Conservation (phyloP, 2,797 vertebrate genomes). For the Fistularia commersonii region DNA sequence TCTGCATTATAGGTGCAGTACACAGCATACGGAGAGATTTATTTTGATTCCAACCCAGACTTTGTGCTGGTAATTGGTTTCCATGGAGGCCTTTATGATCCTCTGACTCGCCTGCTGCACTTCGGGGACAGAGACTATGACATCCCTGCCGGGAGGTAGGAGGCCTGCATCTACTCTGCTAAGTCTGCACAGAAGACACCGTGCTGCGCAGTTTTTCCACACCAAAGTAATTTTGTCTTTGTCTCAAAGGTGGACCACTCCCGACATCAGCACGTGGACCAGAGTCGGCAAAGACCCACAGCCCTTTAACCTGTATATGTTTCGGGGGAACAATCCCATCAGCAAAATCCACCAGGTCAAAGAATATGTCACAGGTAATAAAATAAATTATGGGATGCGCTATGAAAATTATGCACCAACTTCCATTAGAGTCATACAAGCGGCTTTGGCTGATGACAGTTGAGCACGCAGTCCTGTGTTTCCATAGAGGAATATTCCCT, state of each 20-base stretch:
- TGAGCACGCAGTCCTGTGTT: too few species aligned
- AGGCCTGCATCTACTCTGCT: background rate
- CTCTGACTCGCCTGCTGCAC: conserved; percentile 92
- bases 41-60: conserved; percentile 97
- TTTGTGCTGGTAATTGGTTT: conserved; percentile 96
- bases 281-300: conserved; percentile 90
- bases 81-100: conserved; percentile 93
- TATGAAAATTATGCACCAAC: background rate
- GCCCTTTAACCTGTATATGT: conserved; percentile 98
- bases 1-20: conserved; percentile 86
- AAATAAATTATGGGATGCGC: background rate
- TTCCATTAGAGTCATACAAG: too few species aligned
- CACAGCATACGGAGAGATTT: conserved; percentile 95
- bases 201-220: background rate
- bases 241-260: conserved; percentile 87
- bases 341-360: conserved; percentile 97
- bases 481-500: too few species aligned
- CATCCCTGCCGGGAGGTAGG: conserved; percentile 86
- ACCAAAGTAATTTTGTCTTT: conserved; percentile 2
- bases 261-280: conserved; percentile 96
- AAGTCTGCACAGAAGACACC: background rate
- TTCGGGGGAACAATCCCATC: conserved; percentile 95
- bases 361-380: conserved; percentile 97
- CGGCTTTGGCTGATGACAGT: too few species aligned
- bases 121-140: conserved; percentile 98